These are phyloP conservation scores for Drosophila mimetica DNA, from an alignment of 2,888 invertebrate genomes.

Conservation along the genomic window DNA sequence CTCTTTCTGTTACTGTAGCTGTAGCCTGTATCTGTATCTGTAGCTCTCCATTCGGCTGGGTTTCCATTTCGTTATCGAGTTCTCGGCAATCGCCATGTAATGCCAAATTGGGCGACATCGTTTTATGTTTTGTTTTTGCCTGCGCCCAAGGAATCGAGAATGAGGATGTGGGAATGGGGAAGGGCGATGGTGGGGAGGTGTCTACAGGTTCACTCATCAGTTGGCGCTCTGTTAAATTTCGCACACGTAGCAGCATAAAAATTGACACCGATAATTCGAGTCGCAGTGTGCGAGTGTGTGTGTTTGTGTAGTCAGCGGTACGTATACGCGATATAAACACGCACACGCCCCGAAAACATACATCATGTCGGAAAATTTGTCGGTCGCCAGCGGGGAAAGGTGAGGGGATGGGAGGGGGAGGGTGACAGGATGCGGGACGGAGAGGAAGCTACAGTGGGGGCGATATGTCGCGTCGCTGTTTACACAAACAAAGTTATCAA, in stretches of 20 bases:
- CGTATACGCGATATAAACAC: constrained; percentile 72
- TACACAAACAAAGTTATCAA: constrained; percentile 79
- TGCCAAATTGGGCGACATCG: constrained; percentile 76
- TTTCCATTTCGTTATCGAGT: constrained; percentile 71
- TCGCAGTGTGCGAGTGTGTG: constrained; percentile 21
- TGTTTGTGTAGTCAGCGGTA: constrained; percentile 44
- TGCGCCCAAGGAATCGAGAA: constrained; percentile 3
- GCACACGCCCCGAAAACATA: constrained; percentile 68
- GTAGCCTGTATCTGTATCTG: constrained; percentile 14
- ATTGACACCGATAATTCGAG: constrained; percentile 77
- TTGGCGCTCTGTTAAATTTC: constrained; percentile 73
- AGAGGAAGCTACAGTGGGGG: constrained; percentile 18
- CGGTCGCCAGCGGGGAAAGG: constrained; percentile 22
- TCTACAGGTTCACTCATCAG: constrained; percentile 73
- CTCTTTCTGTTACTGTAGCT: constrained; percentile 12
- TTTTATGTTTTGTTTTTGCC: constrained; percentile 52
- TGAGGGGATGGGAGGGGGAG: background rate
- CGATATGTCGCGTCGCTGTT: constrained; percentile 75
- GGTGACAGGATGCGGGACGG: constrained; percentile 18
- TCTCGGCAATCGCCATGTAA: constrained; percentile 71
- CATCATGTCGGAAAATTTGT: constrained; percentile 71
- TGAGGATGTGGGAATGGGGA: background rate
- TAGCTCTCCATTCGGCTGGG: constrained; percentile 24
- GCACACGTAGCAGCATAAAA: constrained; percentile 82
- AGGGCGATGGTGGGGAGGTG: constrained; percentile 42